Percentiles rank a stretch among this genome's conserved stretches.
phyloP scores from a whole-genome alignment of 2,888 invertebrate species.

The Pseudolycoriella hygida region DNA sequence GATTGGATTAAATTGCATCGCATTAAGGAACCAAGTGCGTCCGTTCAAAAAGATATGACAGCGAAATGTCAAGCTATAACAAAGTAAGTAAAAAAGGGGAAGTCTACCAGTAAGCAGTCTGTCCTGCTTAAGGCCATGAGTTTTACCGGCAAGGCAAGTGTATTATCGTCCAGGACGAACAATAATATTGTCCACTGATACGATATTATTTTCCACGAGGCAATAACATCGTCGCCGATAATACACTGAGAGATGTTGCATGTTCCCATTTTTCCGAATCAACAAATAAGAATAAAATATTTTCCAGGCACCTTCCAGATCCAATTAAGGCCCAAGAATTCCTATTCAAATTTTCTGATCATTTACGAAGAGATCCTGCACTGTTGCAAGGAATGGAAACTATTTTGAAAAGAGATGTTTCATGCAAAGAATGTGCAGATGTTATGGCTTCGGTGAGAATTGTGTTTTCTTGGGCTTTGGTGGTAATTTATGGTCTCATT shows the following conservation, averaged over 20 bases:
- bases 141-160: too few species aligned
- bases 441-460: slow-evolving; percentile 43
- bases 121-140: too few species aligned
- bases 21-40: slow-evolving; percentile 41
- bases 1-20: slow-evolving; percentile 77
- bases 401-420: slow-evolving; percentile 75
- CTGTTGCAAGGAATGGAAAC: slow-evolving; percentile 69
- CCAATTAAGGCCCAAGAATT: slow-evolving; percentile 83
- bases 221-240: too few species aligned
- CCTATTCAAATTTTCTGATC: slow-evolving; percentile 60
- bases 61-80: slow-evolving; percentile 35
- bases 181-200: too few species aligned
- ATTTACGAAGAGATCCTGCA: slow-evolving; percentile 53
- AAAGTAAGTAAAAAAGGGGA: slow-evolving; percentile 25
- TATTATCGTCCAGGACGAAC: too few species aligned
- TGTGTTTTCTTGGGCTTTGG: slow-evolving; percentile 3
- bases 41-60: slow-evolving; percentile 54
- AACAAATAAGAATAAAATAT: too few species aligned
- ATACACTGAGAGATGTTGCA: too few species aligned
- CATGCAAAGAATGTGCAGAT: slow-evolving; percentile 87
- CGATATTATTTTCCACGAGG: too few species aligned
- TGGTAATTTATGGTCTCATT: slow-evolving; percentile 13
- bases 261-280: too few species aligned
- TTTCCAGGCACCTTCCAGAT: slow-evolving; percentile 78
- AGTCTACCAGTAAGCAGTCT: too few species aligned